These are phyloP conservation scores for Tricholaema leucomelas DNA, from an alignment of 2,113 vertebrate species.

Conservation along the genomic window DNA sequence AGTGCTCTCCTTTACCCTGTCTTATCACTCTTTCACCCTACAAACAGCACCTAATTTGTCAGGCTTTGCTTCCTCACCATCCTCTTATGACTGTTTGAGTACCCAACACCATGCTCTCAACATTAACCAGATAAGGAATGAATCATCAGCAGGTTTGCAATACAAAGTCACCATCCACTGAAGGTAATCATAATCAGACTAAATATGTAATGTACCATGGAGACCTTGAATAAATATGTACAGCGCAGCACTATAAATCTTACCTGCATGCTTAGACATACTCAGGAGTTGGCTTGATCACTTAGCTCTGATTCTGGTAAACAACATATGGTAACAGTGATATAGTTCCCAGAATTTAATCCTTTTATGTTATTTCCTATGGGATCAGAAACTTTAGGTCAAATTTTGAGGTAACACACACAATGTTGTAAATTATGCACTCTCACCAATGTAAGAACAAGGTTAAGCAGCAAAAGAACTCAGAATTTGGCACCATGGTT, in stretches of 20 bases:
- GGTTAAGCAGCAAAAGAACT: background rate
- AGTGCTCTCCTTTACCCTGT: background rate
- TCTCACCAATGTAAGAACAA: background rate
- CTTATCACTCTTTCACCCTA: background rate
- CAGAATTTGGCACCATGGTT: background rate
- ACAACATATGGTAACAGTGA: conserved; percentile 51
- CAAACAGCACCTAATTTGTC: background rate
- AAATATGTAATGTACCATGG: background rate
- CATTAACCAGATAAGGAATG: background rate
- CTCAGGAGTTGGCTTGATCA: conserved; percentile 29
- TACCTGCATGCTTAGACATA: background rate
- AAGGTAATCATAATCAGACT: conserved; percentile 21
- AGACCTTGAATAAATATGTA: conserved; percentile 20
- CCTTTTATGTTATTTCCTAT: conserved; percentile 11
- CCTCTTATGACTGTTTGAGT: background rate
- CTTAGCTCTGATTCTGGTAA: conserved; percentile 35
- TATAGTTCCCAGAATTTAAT: conserved; percentile 11
- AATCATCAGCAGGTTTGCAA: background rate
- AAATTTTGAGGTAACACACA: background rate
- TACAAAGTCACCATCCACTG: background rate
- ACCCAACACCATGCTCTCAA: background rate
- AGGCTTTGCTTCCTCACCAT: background rate
- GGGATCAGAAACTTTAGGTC: conserved; percentile 6
- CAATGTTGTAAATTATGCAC: background rate
- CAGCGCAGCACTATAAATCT: conserved; percentile 35